Conservation (phyloP, 2,797 vertebrate species). For the Enteromius anoplus region DNA sequence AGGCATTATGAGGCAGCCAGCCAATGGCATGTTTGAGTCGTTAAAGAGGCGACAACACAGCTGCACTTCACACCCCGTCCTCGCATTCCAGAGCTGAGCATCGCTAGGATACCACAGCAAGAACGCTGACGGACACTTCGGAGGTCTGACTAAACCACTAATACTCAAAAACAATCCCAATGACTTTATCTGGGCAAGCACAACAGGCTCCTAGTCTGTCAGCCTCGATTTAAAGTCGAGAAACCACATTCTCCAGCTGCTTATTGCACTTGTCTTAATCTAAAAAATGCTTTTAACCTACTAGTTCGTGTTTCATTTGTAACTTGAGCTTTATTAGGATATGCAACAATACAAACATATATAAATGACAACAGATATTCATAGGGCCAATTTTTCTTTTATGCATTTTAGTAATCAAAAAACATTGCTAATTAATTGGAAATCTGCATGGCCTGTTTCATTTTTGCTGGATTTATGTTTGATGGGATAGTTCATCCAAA, state of each 20-base stretch:
- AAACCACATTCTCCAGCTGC: background rate
- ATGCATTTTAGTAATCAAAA: no score
- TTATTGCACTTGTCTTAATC: background rate
- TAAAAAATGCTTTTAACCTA: background rate
- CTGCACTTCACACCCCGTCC: conserved; percentile 38
- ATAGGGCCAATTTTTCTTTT: no score
- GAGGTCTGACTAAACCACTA: conserved; percentile 7
- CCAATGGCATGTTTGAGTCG: conserved; percentile 23
- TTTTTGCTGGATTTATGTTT: no score
- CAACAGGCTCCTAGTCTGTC: background rate
- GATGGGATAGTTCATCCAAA: no score
- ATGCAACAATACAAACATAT: no score
- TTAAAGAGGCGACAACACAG: conserved; percentile 15
- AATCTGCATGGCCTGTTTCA: no score
- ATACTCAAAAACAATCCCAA: conserved; percentile 10
- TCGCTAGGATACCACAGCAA: conserved; percentile 49
- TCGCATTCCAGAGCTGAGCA: conserved; percentile 44
- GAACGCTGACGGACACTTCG: conserved; percentile 30
- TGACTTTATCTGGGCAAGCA: conserved; percentile 26
- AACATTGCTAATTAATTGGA: no score
- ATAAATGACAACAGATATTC: no score
- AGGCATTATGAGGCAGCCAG: background rate
- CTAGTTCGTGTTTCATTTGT: background rate
- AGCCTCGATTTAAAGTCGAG: background rate
- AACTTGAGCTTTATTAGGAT: no score